These are phyloP conservation scores for Malaclemys terrapin DNA, from an alignment of 2,113 vertebrate genomes.

Conservation along the genomic window DNA sequence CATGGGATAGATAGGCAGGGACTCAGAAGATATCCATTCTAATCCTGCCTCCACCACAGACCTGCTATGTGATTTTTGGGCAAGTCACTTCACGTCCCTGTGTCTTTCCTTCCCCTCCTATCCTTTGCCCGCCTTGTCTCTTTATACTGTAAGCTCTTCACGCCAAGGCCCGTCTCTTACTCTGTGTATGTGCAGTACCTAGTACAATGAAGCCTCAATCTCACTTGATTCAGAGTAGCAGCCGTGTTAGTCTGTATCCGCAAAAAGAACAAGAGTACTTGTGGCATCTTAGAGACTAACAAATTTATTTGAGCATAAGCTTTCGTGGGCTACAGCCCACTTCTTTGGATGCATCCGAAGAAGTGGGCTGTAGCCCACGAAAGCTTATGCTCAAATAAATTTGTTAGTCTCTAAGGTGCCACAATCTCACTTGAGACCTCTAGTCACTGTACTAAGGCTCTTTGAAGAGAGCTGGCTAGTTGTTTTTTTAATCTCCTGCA, in stretches of 20 bases:
- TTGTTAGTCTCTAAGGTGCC: too few species aligned
- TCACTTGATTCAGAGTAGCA: background rate
- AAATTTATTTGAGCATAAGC: too few species aligned
- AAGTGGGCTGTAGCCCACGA: too few species aligned
- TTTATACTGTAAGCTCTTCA: background rate
- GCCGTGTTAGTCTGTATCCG: too few species aligned
- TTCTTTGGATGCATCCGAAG: too few species aligned
- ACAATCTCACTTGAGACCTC: background rate
- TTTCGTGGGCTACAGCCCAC: too few species aligned
- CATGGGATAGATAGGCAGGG: background rate
- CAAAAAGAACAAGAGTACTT: too few species aligned
- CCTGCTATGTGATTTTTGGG: background rate
- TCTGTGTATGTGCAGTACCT: background rate
- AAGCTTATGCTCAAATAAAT: too few species aligned
- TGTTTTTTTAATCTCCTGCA: background rate
- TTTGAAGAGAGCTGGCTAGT: background rate
- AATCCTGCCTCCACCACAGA: background rate
- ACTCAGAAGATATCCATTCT: background rate
- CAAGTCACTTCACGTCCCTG: background rate
- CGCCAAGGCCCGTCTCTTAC: background rate
- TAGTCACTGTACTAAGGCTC: background rate
- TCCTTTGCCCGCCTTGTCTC: background rate
- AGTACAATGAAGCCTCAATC: background rate
- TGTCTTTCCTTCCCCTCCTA: too few species aligned
- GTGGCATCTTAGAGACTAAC: too few species aligned